Conservation (phyloP, 2,797 vertebrate genomes). For the Lepidocolaptes lacrymiger region DNA sequence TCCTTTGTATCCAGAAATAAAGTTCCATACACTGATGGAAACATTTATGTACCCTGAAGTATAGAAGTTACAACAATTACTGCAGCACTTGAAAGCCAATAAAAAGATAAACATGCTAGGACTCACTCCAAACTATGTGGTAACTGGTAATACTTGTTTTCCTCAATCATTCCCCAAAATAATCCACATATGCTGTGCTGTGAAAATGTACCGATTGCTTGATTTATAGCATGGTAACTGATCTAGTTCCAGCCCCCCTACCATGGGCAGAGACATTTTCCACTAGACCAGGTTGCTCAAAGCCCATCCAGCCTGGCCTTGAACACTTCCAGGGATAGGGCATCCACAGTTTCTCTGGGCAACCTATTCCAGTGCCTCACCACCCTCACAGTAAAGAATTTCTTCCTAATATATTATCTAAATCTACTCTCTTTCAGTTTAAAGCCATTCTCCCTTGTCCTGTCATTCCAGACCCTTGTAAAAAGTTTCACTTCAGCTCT, state of each 20-base stretch:
- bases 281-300: not conserved
- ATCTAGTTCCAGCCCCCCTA: not conserved
- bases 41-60: not conserved
- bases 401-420: not conserved
- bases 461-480: not conserved
- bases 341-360: not conserved
- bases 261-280: not conserved
- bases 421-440: not conserved
- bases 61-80: fast-evolving
- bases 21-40: not conserved
- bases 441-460: not conserved
- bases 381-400: not conserved
- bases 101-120: fast-evolving
- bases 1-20: not conserved
- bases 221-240: not conserved
- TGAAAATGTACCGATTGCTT: not conserved
- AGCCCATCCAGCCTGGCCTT: not conserved
- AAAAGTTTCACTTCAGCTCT: not conserved
- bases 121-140: not conserved
- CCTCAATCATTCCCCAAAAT: not conserved
- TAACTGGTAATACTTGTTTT: not conserved
- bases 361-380: not conserved
- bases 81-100: not conserved
- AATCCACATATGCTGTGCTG: not conserved
- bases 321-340: not conserved